These are phyloP conservation scores for Felis chaus DNA, from an alignment of 2,113 vertebrate genomes.

Conservation along the genomic window DNA sequence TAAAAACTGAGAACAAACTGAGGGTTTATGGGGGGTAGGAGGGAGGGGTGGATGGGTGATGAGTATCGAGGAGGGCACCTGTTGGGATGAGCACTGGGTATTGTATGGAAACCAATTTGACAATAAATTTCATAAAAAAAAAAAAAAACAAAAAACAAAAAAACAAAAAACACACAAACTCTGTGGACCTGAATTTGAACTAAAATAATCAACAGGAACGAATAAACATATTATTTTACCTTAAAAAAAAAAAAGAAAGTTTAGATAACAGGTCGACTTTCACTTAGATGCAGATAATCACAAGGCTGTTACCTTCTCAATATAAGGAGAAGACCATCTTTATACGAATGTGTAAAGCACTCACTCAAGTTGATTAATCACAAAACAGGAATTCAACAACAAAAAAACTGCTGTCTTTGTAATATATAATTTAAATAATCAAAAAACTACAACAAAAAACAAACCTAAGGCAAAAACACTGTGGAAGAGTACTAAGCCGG, in stretches of 20 bases:
- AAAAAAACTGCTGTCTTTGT: neutral
- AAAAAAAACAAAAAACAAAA: too few species aligned
- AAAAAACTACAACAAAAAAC: neutral
- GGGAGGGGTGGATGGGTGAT: too few species aligned
- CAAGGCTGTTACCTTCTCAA: neutral
- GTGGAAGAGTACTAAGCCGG: neutral
- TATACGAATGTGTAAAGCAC: neutral
- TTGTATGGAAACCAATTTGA: too few species aligned
- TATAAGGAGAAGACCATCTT: neutral
- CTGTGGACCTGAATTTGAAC: too few species aligned
- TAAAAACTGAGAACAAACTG: too few species aligned
- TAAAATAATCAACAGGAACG: too few species aligned
- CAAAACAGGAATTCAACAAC: neutral
- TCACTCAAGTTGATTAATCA: neutral
- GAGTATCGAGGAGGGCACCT: too few species aligned
- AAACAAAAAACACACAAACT: too few species aligned
- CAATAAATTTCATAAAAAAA: too few species aligned
- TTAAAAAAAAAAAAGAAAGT: neutral
- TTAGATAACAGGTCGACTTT: neutral
- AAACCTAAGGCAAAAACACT: neutral
- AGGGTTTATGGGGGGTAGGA: too few species aligned
- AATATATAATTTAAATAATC: neutral
- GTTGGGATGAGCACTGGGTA: too few species aligned
- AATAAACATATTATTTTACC: too few species aligned
- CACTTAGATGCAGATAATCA: neutral